Base-by-base conservation (phyloP, 2,797 vertebrate genomes). In the Eospalax fontanierii region DNA sequence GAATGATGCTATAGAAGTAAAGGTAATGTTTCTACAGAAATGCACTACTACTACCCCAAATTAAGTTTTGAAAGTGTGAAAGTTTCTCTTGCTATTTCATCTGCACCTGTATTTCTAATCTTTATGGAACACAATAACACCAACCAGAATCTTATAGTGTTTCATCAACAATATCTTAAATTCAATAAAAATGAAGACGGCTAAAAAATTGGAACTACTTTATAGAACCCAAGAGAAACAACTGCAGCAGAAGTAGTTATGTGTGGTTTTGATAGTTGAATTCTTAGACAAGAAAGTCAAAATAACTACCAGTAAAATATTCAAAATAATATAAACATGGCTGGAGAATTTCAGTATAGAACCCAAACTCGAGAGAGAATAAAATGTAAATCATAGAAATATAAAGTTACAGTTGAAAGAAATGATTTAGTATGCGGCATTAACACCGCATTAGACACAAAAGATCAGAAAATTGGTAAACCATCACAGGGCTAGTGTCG, bases 161-260 rank as follows among this genome's bases (percentile, higher is more conserved):
- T 87, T 93, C 73, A 84, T 76, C 66, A n/a, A 75, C 71, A 19
- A 46, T 38, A 70, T 50, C 35, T 65, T 84, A 26, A 30, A 73
- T 30, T 57, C 28, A 81, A 83, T 71, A 1, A 89, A 91, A 80
- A 57, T 80, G 38, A 90, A 40, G 26, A 11, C 78, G 40, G 26
- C 7, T 78, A 81, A 81, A 57, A 87, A 83, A 24, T 43, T 71
- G 28, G 26, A 35, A 35, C 35, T 35, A 28, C 19, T 68, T 9
- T 33, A 46, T 21, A 54, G n/a, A 70, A n/a, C 33, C 83, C 57
- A 94, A 86, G 40, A 79, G n/a, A 91, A 93, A 93, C 2, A 90
- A 95, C 22, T 78, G 26, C 46, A 66, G 57, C 57, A 75, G 9
- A 87, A 76, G 88, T 0, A 74, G 61, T 70, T 43, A 66, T 8